Percentiles rank a stretch among this genome's conserved stretches.
Evolutionary conservation across 2,888 invertebrate species (phyloP).

Genomic region (Eupithecia pulchellata): DNA sequence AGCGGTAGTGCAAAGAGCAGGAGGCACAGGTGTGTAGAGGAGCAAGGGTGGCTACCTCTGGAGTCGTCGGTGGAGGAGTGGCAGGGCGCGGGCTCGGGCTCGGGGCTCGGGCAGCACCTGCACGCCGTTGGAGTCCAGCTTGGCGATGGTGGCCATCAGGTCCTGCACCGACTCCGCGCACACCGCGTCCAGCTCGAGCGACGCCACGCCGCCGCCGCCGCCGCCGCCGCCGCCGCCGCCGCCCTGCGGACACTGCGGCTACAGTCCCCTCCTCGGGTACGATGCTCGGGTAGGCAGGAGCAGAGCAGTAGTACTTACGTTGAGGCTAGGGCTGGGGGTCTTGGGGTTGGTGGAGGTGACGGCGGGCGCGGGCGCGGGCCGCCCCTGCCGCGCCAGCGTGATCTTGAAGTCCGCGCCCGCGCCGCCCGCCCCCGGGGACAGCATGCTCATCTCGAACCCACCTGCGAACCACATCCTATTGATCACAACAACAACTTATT

Average conservation of each 20-base stretch:
- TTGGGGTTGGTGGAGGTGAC: slow-evolving; percentile 94
- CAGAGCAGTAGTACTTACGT: slow-evolving; percentile 66
- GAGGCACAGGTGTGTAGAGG: not conserved
- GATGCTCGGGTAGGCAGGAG: not conserved
- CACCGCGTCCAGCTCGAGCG: slow-evolving; percentile 89
- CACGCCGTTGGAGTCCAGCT: slow-evolving; percentile 94
- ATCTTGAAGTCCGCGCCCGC: slow-evolving; percentile 88
- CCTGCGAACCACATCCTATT: slow-evolving; percentile 40
- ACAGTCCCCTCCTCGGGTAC: too few species aligned
- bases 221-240: too few species aligned
- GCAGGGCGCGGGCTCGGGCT: slow-evolving; percentile 79
- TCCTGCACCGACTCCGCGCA: slow-evolving; percentile 94
- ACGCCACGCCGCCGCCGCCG: slow-evolving; percentile 71
- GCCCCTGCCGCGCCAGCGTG: slow-evolving; percentile 73
- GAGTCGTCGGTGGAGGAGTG: slow-evolving; percentile 87
- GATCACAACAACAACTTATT: not conserved
- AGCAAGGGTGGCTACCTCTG: slow-evolving; percentile 24
- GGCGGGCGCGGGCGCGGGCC: slow-evolving; percentile 56
- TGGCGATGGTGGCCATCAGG: slow-evolving; percentile 94
- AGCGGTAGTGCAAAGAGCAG: not conserved
- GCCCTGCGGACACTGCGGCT: slow-evolving; percentile 48
- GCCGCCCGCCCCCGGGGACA: slow-evolving; percentile 46
- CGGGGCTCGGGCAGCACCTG: slow-evolving; percentile 85
- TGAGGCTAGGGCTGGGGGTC: slow-evolving; percentile 92
- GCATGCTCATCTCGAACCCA: slow-evolving; percentile 47